phyloP scores from a whole-genome alignment of 2,888 invertebrate genomes.

The Athalia cordata region DNA sequence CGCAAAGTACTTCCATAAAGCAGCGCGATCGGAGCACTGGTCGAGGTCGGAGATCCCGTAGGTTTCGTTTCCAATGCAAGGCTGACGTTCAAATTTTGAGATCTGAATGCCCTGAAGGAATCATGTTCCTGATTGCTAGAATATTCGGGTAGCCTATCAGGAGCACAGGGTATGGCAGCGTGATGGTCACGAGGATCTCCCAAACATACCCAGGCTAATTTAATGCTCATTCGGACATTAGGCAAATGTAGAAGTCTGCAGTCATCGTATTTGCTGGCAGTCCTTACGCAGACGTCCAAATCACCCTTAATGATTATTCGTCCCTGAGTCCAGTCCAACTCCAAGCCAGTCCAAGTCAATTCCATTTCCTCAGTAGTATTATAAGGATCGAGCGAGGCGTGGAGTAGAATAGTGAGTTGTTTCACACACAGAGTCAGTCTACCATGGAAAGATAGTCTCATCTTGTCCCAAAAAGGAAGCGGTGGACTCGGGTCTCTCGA shows the following conservation, averaged over 20 bases:
- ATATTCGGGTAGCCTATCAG: conserved; percentile 96
- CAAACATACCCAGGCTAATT: conserved; percentile 92
- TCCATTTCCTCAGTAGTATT: conserved; percentile 99
- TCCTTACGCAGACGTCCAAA: conserved; percentile 94
- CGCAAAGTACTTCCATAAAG: conserved; percentile 95
- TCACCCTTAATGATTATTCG: conserved; percentile 95
- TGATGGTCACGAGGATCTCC: conserved; percentile 98
- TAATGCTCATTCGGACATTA: conserved; percentile 87
- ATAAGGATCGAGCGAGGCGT: conserved; percentile 98
- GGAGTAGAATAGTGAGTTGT: conserved; percentile 92
- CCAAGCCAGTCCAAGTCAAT: conserved; percentile 93
- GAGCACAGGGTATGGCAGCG: conserved; percentile 95
- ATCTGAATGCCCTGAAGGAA: conserved; percentile 95
- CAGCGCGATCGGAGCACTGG: conserved; percentile 81
- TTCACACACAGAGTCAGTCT: conserved; percentile 91
- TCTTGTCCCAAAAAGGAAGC: conserved; percentile 98
- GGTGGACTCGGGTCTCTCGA: conserved; percentile 95
- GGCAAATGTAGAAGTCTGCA: conserved; percentile 95
- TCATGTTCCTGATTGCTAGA: conserved; percentile 97
- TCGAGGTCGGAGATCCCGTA: conserved; percentile 69
- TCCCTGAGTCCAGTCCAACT: conserved; percentile 97
- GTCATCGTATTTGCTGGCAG: conserved; percentile 99
- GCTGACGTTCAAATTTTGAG: conserved; percentile 87
- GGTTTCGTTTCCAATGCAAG: conserved; percentile 86
- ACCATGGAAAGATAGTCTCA: conserved; percentile 93